Percentiles rank a stretch among this genome's conserved stretches.
Evolutionary conservation across 37 sponge, comb jelly and placozoan genomes (phyloP).

Genomic region (Hormiphora californensis): DNA sequence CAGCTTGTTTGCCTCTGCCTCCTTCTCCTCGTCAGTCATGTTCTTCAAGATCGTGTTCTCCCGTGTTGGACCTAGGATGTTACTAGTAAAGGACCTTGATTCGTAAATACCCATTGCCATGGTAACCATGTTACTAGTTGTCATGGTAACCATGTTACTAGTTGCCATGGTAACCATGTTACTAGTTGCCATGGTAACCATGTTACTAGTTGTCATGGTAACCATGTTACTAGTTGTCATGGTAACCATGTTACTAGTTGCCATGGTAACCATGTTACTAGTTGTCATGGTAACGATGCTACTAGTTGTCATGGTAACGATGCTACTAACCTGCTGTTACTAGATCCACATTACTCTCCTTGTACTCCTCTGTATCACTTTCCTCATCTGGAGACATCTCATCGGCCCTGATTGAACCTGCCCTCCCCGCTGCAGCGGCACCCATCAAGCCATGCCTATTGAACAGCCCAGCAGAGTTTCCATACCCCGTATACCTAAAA

Average conservation of each 20-base stretch:
- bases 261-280: too few species aligned
- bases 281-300: too few species aligned
- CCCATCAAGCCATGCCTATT: slow-evolving; percentile 13
- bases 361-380: slow-evolving; percentile 35
- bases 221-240: too few species aligned
- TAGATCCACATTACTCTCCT: not conserved
- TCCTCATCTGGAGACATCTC: slow-evolving; percentile 39
- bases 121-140: too few species aligned
- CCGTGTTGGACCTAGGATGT: not conserved
- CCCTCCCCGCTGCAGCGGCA: not conserved
- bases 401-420: not conserved
- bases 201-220: too few species aligned
- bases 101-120: too few species aligned
- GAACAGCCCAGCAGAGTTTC: slow-evolving; percentile 44
- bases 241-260: too few species aligned
- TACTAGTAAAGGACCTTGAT: not conserved
- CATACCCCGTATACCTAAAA: too few species aligned
- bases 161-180: too few species aligned
- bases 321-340: slow-evolving; percentile 30
- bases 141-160: too few species aligned
- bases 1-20: slow-evolving; percentile 7
- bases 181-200: too few species aligned
- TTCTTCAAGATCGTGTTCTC: slow-evolving; percentile 11
- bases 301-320: too few species aligned
- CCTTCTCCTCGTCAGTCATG: slow-evolving; percentile 19